Evolutionary conservation across 1,140 invertebrate species (phyloP).

Genomic region (Drosophila orosa): DNA sequence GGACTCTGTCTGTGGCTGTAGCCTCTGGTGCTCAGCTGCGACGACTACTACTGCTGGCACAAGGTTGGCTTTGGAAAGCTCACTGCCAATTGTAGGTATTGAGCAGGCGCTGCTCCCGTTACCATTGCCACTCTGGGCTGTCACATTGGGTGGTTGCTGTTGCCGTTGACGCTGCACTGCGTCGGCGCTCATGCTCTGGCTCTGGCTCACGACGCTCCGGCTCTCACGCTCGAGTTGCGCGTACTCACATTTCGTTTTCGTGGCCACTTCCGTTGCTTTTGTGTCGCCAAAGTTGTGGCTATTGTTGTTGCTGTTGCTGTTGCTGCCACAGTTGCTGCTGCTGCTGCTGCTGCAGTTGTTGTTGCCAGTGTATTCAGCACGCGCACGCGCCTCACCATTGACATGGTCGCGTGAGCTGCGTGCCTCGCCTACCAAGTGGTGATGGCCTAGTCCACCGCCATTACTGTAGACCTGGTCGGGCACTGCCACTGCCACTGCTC

Average conservation of each 20-base stretch:
- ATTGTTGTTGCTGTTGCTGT: constrained; percentile 19
- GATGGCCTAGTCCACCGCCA: constrained; percentile 59
- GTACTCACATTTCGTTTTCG: constrained; percentile 72
- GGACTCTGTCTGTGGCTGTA: constrained; percentile 10
- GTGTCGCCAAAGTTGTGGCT: constrained; percentile 30
- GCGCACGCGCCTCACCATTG: constrained; percentile 62
- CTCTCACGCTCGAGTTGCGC: constrained; percentile 80
- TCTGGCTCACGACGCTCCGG: constrained; percentile 47
- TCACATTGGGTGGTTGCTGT: constrained; percentile 71
- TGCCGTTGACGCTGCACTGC: constrained; percentile 34
- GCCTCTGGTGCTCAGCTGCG: constrained; percentile 77
- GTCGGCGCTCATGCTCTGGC: constrained; percentile 50
- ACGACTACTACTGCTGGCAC: constrained; percentile 61
- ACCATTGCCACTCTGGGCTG: constrained; percentile 34
- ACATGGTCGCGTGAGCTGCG: constrained; percentile 54
- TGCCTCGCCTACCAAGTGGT: constrained; percentile 60
- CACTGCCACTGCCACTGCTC: constrained; percentile 1
- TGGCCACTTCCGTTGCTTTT: constrained; percentile 66
- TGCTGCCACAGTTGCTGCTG: constrained; percentile 16
- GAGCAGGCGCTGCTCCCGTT: constrained; percentile 71
- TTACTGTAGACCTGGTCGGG: constrained; percentile 13
- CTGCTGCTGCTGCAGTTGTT: constrained; percentile 29
- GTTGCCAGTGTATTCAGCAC: constrained; percentile 74
- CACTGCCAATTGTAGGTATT: constrained; percentile 70
- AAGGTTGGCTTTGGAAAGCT: constrained; percentile 75